Percentiles rank a stretch among this genome's conserved stretches.
Conservation (phyloP, 2,113 vertebrate species). For the Gadus chalcogrammus region DNA sequence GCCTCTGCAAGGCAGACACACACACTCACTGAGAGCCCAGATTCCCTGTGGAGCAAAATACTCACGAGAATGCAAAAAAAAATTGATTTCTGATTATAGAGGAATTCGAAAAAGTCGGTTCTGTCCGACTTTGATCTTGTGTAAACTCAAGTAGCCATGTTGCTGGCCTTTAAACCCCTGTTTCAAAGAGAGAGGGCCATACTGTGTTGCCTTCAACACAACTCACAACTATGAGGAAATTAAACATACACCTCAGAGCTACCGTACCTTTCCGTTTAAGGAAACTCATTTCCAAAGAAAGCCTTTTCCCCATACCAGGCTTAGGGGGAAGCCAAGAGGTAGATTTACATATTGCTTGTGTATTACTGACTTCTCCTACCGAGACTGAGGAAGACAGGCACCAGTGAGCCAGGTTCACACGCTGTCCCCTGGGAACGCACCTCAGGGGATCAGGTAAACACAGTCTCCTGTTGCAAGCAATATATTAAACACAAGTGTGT, state of each 20-base stretch:
- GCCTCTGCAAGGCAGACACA: not conserved
- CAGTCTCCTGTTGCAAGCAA: too few species aligned
- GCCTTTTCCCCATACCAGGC: too few species aligned
- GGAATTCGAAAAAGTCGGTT: constrained; percentile 20
- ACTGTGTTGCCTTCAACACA: not conserved
- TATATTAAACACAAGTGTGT: not conserved
- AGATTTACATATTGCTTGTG: too few species aligned
- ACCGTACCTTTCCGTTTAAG: too few species aligned
- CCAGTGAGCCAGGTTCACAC: not conserved
- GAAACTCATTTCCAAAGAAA: too few species aligned
- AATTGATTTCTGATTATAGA: constrained; percentile 41
- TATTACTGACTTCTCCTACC: too few species aligned
- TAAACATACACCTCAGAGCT: too few species aligned
- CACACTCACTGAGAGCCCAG: not conserved
- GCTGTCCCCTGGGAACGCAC: constrained; percentile 3
- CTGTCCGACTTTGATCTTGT: constrained; percentile 19
- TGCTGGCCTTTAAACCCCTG: constrained; percentile 21
- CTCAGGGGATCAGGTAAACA: too few species aligned
- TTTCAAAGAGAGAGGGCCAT: not conserved
- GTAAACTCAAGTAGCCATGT: constrained; percentile 11
- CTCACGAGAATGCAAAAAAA: constrained; percentile 34
- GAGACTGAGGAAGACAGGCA: too few species aligned
- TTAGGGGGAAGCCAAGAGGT: too few species aligned
- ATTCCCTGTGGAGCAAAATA: constrained; percentile 22
- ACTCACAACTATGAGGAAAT: too few species aligned